Conservation (phyloP, 2,888 invertebrate species). For the Drosophila mercatorum region DNA sequence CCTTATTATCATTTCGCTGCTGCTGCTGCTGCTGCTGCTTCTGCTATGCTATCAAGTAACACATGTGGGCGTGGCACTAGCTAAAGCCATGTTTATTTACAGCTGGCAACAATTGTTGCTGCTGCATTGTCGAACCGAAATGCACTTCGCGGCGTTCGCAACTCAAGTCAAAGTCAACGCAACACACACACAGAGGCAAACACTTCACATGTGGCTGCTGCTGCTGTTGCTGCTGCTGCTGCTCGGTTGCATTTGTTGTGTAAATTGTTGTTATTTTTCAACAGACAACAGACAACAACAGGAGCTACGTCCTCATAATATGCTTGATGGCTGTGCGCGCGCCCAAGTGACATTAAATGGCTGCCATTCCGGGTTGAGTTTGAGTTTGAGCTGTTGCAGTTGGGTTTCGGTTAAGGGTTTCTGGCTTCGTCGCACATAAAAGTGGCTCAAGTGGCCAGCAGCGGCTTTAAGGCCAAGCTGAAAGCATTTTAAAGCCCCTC, state of each 20-base stretch:
- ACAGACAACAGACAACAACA: slow-evolving; percentile 32
- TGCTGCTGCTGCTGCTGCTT: slow-evolving; percentile 13
- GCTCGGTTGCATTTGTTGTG: slow-evolving; percentile 69
- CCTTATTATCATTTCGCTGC: slow-evolving; percentile 82
- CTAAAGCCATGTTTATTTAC: slow-evolving; percentile 79
- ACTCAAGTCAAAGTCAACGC: slow-evolving; percentile 66
- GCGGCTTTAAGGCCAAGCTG: slow-evolving; percentile 61
- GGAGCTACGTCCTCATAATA: slow-evolving; percentile 68
- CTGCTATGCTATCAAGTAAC: slow-evolving; percentile 39
- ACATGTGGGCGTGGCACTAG: slow-evolving; percentile 55
- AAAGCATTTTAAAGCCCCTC: slow-evolving; percentile 57
- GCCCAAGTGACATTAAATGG: slow-evolving; percentile 80
- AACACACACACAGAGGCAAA: slow-evolving; percentile 12
- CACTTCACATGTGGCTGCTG: slow-evolving; percentile 74
- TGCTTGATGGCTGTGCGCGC: slow-evolving; percentile 79
- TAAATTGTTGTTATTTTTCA: slow-evolving; percentile 77
- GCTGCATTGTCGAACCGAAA: slow-evolving; percentile 48
- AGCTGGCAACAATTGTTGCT: slow-evolving; percentile 81
- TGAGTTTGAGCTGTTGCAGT: slow-evolving; percentile 7
- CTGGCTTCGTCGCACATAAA: slow-evolving; percentile 55
- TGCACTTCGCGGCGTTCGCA: slow-evolving; percentile 67
- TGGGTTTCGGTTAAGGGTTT: slow-evolving; percentile 19
- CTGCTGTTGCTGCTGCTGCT: slow-evolving; percentile 36
- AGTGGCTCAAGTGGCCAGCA: slow-evolving; percentile 70
- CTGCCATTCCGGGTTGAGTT: slow-evolving; percentile 55